Percentiles rank a stretch among this genome's conserved stretches.
Conservation (phyloP, 2,113 vertebrate genomes). For the Serinus canaria region DNA sequence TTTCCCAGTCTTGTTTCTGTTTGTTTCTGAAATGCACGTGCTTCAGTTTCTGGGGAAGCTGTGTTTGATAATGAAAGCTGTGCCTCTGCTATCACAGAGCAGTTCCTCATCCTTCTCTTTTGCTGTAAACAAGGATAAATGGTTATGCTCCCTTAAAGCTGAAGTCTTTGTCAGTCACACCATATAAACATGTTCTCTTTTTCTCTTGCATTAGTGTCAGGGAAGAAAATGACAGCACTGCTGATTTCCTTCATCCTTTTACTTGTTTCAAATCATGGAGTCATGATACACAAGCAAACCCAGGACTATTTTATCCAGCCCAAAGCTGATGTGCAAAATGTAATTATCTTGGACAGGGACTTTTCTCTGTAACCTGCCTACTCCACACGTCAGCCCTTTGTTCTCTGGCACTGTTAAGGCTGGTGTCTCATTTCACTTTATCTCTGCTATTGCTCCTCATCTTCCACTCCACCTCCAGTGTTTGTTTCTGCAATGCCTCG, state of each 20-base stretch:
- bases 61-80: background rate
- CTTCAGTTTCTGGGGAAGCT: background rate
- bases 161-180: conserved; percentile 23
- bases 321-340: background rate
- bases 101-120: background rate
- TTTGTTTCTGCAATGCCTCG: background rate
- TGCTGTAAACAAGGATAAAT: conserved; percentile 37
- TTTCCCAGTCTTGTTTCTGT: background rate
- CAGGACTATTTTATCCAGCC: background rate
- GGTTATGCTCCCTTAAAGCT: background rate
- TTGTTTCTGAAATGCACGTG: background rate
- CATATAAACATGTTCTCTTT: background rate
- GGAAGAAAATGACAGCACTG: background rate
- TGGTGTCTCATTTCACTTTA: background rate
- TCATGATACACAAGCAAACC: background rate
- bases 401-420: background rate
- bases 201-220: background rate
- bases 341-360: conserved; percentile 16
- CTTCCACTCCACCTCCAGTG: background rate
- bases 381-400: background rate
- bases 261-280: background rate
- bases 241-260: conserved; percentile 25
- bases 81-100: background rate
- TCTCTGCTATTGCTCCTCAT: background rate
- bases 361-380: background rate